phyloP scores from a whole-genome alignment of 2,888 invertebrate genomes.

The Onchidella celtica region DNA sequence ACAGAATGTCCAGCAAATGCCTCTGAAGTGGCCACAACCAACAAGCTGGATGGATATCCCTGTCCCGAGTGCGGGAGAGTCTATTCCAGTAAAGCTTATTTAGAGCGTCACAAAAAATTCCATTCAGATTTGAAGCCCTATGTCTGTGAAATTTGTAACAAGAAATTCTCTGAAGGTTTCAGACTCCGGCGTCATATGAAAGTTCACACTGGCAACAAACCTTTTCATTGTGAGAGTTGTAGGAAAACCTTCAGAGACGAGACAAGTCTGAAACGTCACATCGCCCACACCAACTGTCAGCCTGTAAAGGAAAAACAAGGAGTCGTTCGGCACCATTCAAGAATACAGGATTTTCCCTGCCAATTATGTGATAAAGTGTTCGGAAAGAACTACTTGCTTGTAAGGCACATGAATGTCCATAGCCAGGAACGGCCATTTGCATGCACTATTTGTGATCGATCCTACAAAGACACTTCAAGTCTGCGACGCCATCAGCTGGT shows the following conservation, averaged over 20 bases:
- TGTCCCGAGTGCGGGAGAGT: conserved; percentile 37
- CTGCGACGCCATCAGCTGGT: conserved; percentile 39
- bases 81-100: conserved; percentile 43
- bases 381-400: conserved; percentile 37
- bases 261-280: conserved; percentile 13
- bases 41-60: conserved; percentile 25
- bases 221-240: conserved; percentile 35
- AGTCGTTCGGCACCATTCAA: background rate
- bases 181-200: conserved; percentile 39
- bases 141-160: conserved; percentile 45
- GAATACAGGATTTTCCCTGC: conserved; percentile 31
- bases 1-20: conserved; percentile 1
- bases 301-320: background rate
- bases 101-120: conserved; percentile 47
- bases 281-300: background rate
- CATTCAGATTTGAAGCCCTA: conserved; percentile 40
- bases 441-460: conserved; percentile 33
- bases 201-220: conserved; percentile 25
- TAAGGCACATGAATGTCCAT: conserved; percentile 36
- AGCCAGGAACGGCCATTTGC: conserved; percentile 37
- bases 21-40: background rate
- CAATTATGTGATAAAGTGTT: conserved; percentile 38
- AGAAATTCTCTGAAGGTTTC: conserved; percentile 45
- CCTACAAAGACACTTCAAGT: conserved; percentile 49
- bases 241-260: conserved; percentile 10